Base-by-base conservation (phyloP, 2,797 vertebrate species). In the Xiphophorus birchmanni region DNA sequence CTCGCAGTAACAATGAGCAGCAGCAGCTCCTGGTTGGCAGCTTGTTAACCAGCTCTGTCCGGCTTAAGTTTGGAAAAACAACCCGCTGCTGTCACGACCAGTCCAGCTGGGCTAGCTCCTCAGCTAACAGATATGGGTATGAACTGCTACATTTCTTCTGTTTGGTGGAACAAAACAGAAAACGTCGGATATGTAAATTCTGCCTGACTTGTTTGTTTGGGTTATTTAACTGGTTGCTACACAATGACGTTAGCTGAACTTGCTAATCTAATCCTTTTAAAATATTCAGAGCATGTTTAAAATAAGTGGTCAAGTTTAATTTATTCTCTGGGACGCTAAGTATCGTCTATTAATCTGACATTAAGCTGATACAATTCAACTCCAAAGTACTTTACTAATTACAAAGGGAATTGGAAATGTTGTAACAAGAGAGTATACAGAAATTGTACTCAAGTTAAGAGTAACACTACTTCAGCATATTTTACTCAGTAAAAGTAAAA, bases 1-100 rank as follows among this genome's bases (percentile, higher is more conserved):
- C 93, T 94, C 88, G 86, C 90, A 95, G 95, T 92, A 96, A 96
- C 95, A 96, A 95, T 96, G 93, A 95, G 85, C 89, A 80, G 87
- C 90, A 95, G 84, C 89, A 81, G 87, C 89, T 83, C 78, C 87
- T 73, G 88, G 83, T 87, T 93, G 89, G 93, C 92, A 93, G 89
- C 86, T 78, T 89, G 77, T 79, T 75, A 69, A 84, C 85, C 83
- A 82, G 82, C 86, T 89, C 32, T 35, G 9, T 77, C 44, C 44
- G 69, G 69, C 69, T 73, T 73, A 73, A 73, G 44, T 73, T 47
- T 76, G 56, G 65, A 67, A 84, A 84, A 93, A 90, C 76, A 87
- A 85, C 83, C 73, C 65, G 75, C 42, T 87, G 50, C 73, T 80
- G 74, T 54, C 48, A 80, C 40, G 81, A 8, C 75, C 32, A 35